Conservation (phyloP, 2,888 invertebrate genomes). For the Catocala fraxini region DNA sequence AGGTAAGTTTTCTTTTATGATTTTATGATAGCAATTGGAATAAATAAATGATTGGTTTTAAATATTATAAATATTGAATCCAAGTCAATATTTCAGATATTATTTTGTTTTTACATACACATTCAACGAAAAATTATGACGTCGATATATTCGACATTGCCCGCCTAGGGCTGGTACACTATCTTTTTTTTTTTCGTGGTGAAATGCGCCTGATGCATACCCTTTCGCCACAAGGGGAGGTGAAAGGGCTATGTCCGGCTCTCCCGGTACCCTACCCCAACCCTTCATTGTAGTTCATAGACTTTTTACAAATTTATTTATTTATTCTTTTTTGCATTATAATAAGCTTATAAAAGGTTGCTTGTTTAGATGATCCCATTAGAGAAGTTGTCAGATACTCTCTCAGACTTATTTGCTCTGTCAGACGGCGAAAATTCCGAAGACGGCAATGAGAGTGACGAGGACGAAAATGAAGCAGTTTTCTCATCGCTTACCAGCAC, state of each 20-base stretch:
- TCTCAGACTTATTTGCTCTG: slow-evolving; percentile 10
- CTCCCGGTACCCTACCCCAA: no score
- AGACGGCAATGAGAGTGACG: slow-evolving; percentile 28
- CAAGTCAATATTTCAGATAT: neutral
- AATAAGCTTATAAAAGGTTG: neutral
- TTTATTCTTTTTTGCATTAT: neutral
- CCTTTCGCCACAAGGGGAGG: no score
- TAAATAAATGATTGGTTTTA: no score
- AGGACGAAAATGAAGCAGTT: slow-evolving; percentile 27
- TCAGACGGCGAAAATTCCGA: slow-evolving; percentile 27
- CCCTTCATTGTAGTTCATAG: slow-evolving; percentile 7
- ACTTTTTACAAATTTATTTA: slow-evolving; percentile 4
- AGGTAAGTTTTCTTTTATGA: no score
- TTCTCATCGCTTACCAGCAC: slow-evolving; percentile 19
- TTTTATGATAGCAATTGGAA: no score
- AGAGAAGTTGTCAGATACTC: slow-evolving; percentile 14
- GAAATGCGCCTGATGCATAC: no score
- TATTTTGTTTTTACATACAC: slow-evolving; percentile 9
- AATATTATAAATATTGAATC: no score
- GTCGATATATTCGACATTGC: slow-evolving; percentile 25
- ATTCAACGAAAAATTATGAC: neutral
- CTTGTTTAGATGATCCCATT: slow-evolving; percentile 7
- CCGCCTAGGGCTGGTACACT: no score
- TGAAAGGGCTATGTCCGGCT: no score
- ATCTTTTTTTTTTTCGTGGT: no score